Percentiles rank a stretch among this genome's conserved stretches.
phyloP scores from a whole-genome alignment of 2,113 vertebrate genomes.

The Uria lomvia region DNA sequence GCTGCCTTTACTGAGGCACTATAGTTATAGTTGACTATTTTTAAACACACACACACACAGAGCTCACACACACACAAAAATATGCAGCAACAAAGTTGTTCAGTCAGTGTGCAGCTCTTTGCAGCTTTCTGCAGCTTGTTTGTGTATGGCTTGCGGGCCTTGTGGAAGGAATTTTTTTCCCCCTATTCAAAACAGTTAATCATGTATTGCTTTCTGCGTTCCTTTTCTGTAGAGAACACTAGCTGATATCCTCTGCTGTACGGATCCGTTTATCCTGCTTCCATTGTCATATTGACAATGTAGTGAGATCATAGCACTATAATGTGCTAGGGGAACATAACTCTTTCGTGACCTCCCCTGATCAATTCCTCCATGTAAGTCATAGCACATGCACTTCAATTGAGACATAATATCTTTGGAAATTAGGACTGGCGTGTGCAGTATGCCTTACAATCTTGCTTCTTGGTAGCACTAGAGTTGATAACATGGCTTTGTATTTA shows the following conservation, averaged over 20 bases:
- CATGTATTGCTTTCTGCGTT: background rate
- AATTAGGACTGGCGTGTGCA: background rate
- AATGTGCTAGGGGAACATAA: conserved; percentile 4
- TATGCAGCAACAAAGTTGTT: background rate
- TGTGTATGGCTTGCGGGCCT: background rate
- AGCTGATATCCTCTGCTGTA: background rate
- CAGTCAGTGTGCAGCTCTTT: background rate
- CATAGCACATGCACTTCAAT: background rate
- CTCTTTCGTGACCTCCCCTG: background rate
- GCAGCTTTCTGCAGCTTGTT: background rate
- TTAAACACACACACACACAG: background rate
- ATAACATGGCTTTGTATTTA: background rate
- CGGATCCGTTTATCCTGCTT: conserved; percentile 5
- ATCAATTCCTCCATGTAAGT: background rate
- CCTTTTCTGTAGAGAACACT: conserved; percentile 5
- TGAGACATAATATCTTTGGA: background rate
- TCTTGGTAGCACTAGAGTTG: background rate
- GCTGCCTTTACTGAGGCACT: background rate
- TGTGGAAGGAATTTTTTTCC: background rate
- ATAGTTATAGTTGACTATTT: background rate
- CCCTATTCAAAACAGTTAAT: conserved; percentile 50
- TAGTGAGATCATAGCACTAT: conserved; percentile 23
- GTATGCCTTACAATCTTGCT: background rate
- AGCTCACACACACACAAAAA: background rate
- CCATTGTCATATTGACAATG: conserved; percentile 45